Base-by-base conservation (phyloP, 2,888 invertebrate genomes). In the Tipula unca region DNA sequence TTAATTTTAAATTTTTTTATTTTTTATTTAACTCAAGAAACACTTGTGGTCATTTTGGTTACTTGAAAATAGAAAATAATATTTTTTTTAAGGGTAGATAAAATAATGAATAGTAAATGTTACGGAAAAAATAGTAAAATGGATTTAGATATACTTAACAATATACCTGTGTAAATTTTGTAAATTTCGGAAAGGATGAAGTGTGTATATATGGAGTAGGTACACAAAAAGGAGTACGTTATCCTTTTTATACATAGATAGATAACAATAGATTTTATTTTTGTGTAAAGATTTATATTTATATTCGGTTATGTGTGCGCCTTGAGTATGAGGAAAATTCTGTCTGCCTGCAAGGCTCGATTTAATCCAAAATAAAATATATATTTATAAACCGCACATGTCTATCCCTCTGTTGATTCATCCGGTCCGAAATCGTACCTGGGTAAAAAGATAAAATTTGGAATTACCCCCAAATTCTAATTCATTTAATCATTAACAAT, bases 131-230 rank as follows among this genome's bases (percentile, higher is more conserved):
- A 69, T 69, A 69, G 69, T 69, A 69, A 25, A 69, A 69, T 69
- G 69, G 69, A 69, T 69, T 69, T 69, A 69, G 69, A 69, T 69
- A n/a, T n/a, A 69, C 69, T 69, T 69, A 69, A 69, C 69, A 69
- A 69, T 25, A 69, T 69, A 69, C 69, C 69, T 69, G 69, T 69
- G 69, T 69, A 69, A 25, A 69, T 69, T 69, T 35, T 69, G 1
- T 69, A 69, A 69, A 69, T 69, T 69, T 69, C 25, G 69, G 25
- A 69, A 69, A 69, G 69, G 69, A 69, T 69, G 69, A 25, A 69
- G 69, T 69, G 10, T 69, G 25, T 69, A 69, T 69, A 25, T 25
- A 69, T 17, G n/a, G 25, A 13, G 48, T 69, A 69, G 13, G 25
- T 69, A 69, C 25, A 69, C 25, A 69, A n/a, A n/a, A n/a, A n/a